These are phyloP conservation scores for Hozukius guyotensis DNA, from an alignment of 2,797 vertebrate species.

Conservation along the genomic window DNA sequence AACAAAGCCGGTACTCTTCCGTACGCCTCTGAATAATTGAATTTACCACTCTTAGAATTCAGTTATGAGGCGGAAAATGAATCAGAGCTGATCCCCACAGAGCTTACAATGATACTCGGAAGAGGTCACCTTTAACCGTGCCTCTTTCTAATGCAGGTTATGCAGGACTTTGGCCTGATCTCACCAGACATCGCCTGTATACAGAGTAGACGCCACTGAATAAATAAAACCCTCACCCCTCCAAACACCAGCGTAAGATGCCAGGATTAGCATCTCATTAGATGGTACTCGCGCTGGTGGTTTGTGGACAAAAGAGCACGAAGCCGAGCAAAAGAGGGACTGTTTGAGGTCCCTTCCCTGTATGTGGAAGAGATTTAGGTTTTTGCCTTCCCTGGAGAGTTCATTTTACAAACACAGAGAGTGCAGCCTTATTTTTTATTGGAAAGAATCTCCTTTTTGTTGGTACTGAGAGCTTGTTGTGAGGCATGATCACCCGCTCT, in stretches of 20 bases:
- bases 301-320: constrained; percentile 67
- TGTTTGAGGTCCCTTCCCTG: constrained; percentile 16
- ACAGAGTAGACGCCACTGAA: constrained; percentile 75
- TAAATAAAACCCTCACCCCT: constrained; percentile 76
- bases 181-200: constrained; percentile 74
- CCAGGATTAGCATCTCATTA: constrained; percentile 83
- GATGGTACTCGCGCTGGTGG: constrained; percentile 33
- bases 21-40: constrained; percentile 51
- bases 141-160: constrained; percentile 67
- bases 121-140: constrained; percentile 78
- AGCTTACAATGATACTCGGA: constrained; percentile 63
- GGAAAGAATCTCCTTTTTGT: background rate
- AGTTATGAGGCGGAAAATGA: constrained; percentile 56
- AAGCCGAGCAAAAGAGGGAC: constrained; percentile 30
- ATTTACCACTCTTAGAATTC: constrained; percentile 29
- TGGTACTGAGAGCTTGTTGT: constrained; percentile 22
- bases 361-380: constrained; percentile 47
- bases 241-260: constrained; percentile 73
- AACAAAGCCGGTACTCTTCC: constrained; percentile 5
- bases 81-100: constrained; percentile 44
- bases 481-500: constrained; percentile 19
- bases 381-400: constrained; percentile 16
- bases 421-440: constrained; percentile 11
- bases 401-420: constrained; percentile 49
- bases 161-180: constrained; percentile 63